phyloP scores from a whole-genome alignment of 2,888 invertebrate species.

The Metopia argyrocephala region DNA sequence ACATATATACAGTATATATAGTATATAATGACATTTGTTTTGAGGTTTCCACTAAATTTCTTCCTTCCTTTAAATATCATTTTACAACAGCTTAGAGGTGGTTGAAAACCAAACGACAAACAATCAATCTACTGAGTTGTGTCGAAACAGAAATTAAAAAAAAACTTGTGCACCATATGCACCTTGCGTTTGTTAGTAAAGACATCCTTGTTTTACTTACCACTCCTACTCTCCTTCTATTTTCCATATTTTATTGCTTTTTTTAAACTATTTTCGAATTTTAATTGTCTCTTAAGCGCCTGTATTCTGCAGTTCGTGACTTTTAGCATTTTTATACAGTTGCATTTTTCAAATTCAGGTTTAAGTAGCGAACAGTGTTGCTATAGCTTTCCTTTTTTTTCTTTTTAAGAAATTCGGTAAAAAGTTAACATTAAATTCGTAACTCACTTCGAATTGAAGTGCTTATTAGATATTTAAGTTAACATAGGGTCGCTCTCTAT shows the following conservation, averaged over 20 bases:
- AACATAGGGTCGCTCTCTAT: too few relatives aligned
- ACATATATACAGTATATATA: too few relatives aligned
- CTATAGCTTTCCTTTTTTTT: too few relatives aligned
- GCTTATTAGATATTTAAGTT: too few relatives aligned
- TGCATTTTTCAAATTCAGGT: not conserved
- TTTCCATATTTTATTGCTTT: not conserved
- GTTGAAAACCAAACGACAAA: constrained; percentile 36
- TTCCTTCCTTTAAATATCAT: constrained; percentile 46
- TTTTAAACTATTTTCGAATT: not conserved
- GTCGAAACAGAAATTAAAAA: not conserved
- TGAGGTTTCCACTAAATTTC: constrained; percentile 43
- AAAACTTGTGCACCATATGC: not conserved
- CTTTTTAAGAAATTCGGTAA: too few relatives aligned
- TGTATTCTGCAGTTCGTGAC: too few relatives aligned
- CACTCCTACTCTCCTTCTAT: too few relatives aligned
- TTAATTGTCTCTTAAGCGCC: not conserved
- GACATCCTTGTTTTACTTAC: too few relatives aligned
- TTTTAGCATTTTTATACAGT: not conserved
- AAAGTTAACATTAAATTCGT: too few relatives aligned
- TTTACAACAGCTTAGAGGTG: constrained; percentile 54
- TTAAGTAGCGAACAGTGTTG: too few relatives aligned
- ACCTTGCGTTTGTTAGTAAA: not conserved
- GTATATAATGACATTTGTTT: constrained; percentile 41
- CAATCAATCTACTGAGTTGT: not conserved
- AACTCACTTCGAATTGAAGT: too few relatives aligned